Base-by-base conservation (phyloP, 2,888 invertebrate species). In the Linyphia triangularis region DNA sequence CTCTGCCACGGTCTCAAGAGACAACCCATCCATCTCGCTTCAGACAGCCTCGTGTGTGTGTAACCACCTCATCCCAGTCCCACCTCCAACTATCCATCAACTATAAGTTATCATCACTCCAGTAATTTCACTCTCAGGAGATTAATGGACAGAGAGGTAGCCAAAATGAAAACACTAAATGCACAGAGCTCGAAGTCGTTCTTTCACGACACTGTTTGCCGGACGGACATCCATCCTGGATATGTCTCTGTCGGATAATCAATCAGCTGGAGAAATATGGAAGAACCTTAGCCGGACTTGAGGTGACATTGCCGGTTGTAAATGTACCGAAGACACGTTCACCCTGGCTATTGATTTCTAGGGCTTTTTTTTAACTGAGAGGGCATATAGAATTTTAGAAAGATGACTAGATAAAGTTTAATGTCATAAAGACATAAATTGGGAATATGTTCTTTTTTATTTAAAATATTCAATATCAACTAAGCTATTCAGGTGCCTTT, bases 321-420 rank as follows among this genome's bases (percentile, higher is more conserved):
- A 70, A 43, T 70, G 43, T 33, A 70, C 70, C 10, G 24, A 28
- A 43, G 70, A 43, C 70, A 70, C 70, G 70, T 24, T 70, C 33
- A 7, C 10, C 13, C 9, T 40, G 26, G 16, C 26, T 24, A 70
- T 43, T 28, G 65, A 65, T 65, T 65, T 4, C 22, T 22, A 6
- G 22, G 59, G 10, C 1, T 22, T 10, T 7, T 59, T 59, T 59
- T 51, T 51, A 24, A 1, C 22, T 22, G 22, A 59, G n/a, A n/a
- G n/a, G n/a, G n/a, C n/a, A n/a, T n/a, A n/a, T n/a, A n/a, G n/a
- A n/a, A n/a, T n/a, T n/a, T n/a, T n/a, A n/a, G n/a, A n/a, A n/a
- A n/a, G n/a, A n/a, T n/a, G n/a, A n/a, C n/a, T n/a, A n/a, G n/a
- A n/a, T n/a, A n/a, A n/a, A n/a, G n/a, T n/a, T n/a, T n/a, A n/a